Base-by-base conservation (phyloP, 2,113 vertebrate genomes). In the Brachyhypopomus occidentalis region DNA sequence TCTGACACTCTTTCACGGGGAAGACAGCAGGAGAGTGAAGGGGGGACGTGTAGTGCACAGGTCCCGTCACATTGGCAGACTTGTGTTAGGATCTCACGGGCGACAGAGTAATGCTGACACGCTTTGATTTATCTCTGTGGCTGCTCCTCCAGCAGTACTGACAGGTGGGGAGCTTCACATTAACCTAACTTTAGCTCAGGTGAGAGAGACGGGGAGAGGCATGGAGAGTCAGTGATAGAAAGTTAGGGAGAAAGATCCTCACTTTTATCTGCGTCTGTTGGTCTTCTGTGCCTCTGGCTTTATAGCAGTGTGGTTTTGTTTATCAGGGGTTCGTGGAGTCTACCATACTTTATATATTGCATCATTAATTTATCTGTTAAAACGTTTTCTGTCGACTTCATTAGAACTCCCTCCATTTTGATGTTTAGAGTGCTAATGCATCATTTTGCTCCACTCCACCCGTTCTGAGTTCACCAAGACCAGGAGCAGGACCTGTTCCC, bases 181-280 rank as follows among this genome's bases (percentile, higher is more conserved):
- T 72, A 70, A 14, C 56, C 58, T 60, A 71, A 71, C 60, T 79
- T 73, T 59, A 73, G 75, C 19, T 55, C 19, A 83, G 75, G 74
- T 22, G 7, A 48, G 36, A 58, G 25, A 34, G 12, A 38, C 25
- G 17, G 64, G 17, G 55, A 48, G n/a, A 34, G 63, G 1, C 5
- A 59, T 48, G 25, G 75, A 64, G 59, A 27, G 62, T 20, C 16
- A 56, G 38, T 23, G 67, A 45, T 11, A 45, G 69, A 71, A 17
- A 45, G 20, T 2, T 16, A 19, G 20, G 64, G 55, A 71, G 77
- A 79, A 20, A 62, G 22, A 72, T 66, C 14, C 30, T 20, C 41
- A 2, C 41, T 66, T 66, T 66, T 25, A 67, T 77, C 48, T 77
- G 27, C 25, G 55, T n/a, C 17, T 55, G 5, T 23, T 56, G 45